phyloP scores from a whole-genome alignment of 2,888 invertebrate species.

The Sympetrum striolatum region DNA sequence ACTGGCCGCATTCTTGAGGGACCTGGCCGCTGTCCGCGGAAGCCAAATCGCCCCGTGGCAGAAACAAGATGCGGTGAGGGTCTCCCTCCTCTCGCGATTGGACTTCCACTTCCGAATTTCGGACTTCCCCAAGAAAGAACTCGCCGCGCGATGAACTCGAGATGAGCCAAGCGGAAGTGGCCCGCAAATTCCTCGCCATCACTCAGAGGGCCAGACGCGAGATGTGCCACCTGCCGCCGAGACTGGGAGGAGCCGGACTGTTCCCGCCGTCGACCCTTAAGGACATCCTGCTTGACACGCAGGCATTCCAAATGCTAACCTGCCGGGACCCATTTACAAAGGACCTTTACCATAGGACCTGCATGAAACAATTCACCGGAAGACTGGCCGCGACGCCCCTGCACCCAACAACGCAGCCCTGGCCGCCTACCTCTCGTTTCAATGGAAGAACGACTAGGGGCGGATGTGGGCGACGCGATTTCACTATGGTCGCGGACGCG shows the following conservation, averaged over 20 bases:
- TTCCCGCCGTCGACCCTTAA: no score
- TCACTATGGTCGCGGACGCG: no score
- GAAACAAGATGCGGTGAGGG: slow-evolving; percentile 49
- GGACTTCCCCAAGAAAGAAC: neutral
- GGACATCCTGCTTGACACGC: no score
- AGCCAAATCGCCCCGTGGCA: slow-evolving; percentile 51
- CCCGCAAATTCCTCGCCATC: no score
- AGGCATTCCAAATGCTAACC: no score
- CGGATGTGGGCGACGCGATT: no score
- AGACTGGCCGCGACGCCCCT: neutral
- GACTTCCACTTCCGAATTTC: neutral
- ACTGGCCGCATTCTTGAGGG: slow-evolving; percentile 45
- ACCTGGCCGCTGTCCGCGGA: slow-evolving; percentile 1
- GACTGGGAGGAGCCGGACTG: no score
- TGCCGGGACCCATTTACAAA: neutral
- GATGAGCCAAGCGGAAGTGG: no score
- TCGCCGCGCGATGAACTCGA: neutral
- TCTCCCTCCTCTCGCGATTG: slow-evolving; percentile 49
- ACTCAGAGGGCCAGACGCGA: neutral
- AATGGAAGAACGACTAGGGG: neutral
- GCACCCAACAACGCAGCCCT: neutral
- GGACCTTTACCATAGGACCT: neutral
- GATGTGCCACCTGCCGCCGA: no score
- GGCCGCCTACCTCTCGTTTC: neutral
- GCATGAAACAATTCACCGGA: neutral